Evolutionary conservation across 2,113 vertebrate genomes (phyloP).

Genomic region (Nothocercus nigrocapillus): DNA sequence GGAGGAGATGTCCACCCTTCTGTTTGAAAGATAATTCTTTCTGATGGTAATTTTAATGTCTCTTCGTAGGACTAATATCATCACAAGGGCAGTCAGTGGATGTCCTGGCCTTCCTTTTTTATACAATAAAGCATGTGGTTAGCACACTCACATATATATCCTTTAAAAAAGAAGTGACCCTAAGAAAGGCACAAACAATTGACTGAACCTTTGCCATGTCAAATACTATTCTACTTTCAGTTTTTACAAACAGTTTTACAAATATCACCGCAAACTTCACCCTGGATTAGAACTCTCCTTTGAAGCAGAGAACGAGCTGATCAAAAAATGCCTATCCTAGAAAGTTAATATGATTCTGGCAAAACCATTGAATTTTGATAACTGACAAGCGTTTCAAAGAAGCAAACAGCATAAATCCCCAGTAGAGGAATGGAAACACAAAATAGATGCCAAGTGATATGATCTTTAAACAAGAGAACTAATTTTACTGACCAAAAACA

Average conservation of each 20-base stretch:
- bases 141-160: background rate
- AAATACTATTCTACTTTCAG: background rate
- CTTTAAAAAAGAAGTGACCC: background rate
- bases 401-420: background rate
- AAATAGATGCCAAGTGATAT: background rate
- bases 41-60: background rate
- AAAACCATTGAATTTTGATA: conserved; percentile 1
- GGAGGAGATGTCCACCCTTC: background rate
- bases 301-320: background rate
- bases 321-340: background rate
- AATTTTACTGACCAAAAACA: background rate
- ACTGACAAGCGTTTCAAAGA: background rate
- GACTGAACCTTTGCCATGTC: background rate
- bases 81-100: background rate
- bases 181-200: background rate
- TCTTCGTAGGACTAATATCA: background rate
- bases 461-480: background rate
- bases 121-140: background rate
- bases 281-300: background rate
- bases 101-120: background rate
- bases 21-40: background rate
- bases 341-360: background rate
- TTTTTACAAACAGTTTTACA: background rate
- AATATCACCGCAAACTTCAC: background rate
- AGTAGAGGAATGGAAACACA: background rate